Percentiles rank a stretch among this genome's conserved stretches.
Evolutionary conservation across 2,888 invertebrate species (phyloP).

Genomic region (Drosophila nr. fundita): DNA sequence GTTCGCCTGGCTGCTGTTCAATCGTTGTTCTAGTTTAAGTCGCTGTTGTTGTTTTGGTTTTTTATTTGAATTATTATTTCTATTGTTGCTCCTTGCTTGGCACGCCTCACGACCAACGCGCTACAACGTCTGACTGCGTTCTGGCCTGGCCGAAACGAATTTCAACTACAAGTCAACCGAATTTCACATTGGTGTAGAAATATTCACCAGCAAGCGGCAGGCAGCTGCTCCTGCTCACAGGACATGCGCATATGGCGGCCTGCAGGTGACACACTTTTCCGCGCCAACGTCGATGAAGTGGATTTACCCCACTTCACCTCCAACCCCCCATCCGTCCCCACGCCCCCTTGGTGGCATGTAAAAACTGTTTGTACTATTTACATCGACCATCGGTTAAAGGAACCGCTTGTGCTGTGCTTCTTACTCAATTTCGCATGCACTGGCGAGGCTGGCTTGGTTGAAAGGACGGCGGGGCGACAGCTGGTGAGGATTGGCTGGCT

Average conservation of each 20-base stretch:
- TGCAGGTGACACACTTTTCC: constrained; percentile 79
- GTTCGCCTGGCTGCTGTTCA: constrained; percentile 58
- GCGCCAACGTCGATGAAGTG: constrained; percentile 69
- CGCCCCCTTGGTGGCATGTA: constrained; percentile 17
- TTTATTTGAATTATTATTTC: constrained; percentile 20
- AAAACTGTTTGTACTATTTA: constrained; percentile 62
- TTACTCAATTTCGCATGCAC: constrained; percentile 71
- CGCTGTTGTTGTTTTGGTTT: constrained; percentile 15
- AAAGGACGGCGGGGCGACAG: constrained; percentile 26
- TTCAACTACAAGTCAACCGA: constrained; percentile 24
- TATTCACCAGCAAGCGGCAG: constrained; percentile 55
- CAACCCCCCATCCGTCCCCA: background rate
- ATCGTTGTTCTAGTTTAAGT: constrained; percentile 47
- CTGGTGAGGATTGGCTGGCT: constrained; percentile 39
- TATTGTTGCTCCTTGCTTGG: constrained; percentile 29
- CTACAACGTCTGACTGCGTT: constrained; percentile 80
- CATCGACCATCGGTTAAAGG: constrained; percentile 69
- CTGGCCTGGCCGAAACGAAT: constrained; percentile 58
- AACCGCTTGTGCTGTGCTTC: constrained; percentile 33
- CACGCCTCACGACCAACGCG: constrained; percentile 78
- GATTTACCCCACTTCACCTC: constrained; percentile 20
- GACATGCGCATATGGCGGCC: constrained; percentile 61
- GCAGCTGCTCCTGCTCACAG: constrained; percentile 50
- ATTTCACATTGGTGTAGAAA: constrained; percentile 38
- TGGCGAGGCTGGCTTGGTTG: constrained; percentile 32